Conservation (phyloP, 2,797 vertebrate genomes). For the Remorina albescens region DNA sequence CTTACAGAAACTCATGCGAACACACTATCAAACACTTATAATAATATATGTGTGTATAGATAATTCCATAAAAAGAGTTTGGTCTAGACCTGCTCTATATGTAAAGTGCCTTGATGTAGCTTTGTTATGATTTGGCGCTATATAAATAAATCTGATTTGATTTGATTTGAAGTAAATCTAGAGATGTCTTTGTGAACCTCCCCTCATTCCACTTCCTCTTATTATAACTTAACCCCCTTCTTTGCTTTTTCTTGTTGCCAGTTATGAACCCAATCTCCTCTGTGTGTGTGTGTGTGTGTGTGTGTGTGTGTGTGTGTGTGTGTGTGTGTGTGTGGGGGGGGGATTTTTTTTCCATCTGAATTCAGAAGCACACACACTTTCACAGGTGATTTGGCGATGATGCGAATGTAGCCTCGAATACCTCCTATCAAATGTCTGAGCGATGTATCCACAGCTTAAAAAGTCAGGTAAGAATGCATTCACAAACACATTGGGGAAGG, state of each 20-base stretch:
- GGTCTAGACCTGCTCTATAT: too few relatives aligned
- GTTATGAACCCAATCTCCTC: conserved; percentile 18
- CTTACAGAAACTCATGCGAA: conserved; percentile 26
- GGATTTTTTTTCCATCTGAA: conserved; percentile 35
- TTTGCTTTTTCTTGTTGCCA: conserved; percentile 24
- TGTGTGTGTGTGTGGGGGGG: not conserved
- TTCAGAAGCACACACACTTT: conserved; percentile 23
- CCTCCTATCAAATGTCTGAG: too few relatives aligned
- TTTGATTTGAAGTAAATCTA: not conserved
- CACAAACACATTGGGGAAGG: not conserved
- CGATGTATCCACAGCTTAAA: conserved; percentile 9
- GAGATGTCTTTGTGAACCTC: not conserved
- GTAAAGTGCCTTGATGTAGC: too few relatives aligned
- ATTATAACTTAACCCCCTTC: conserved; percentile 10
- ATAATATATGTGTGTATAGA: conserved; percentile 9
- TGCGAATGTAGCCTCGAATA: too few relatives aligned
- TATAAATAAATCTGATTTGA: too few relatives aligned
- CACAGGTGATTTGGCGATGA: too few relatives aligned
- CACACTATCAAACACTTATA: conserved; percentile 15
- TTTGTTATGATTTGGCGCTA: too few relatives aligned
- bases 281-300: not conserved
- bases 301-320: too few relatives aligned
- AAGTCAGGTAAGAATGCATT: conserved; percentile 2
- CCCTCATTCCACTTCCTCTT: not conserved
- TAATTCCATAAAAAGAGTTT: too few relatives aligned